Evolutionary conservation across 2,888 invertebrate species (phyloP).

Genomic region (Leucophora obtusa): DNA sequence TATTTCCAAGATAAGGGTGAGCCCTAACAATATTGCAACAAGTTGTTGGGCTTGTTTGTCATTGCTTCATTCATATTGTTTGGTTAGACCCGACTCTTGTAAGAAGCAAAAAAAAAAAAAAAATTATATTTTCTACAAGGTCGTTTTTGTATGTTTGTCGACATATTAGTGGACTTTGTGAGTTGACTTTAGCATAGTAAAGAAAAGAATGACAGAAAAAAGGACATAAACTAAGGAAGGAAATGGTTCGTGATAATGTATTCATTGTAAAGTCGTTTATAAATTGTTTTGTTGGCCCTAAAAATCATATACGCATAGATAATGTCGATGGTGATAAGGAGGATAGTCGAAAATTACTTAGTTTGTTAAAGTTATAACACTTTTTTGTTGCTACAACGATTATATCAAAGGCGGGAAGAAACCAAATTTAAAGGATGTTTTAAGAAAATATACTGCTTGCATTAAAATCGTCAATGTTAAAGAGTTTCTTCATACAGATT

Average conservation of each 20-base stretch:
- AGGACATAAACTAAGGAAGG: conserved; percentile 58
- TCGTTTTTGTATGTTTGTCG: conserved; percentile 38
- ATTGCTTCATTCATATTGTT: conserved; percentile 2
- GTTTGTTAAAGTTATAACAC: neutral
- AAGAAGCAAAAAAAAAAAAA: conserved; percentile 8
- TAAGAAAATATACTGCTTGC: neutral
- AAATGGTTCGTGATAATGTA: conserved; percentile 61
- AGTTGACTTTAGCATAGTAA: neutral
- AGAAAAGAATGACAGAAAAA: conserved; percentile 45
- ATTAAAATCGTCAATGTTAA: neutral
- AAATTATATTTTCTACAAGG: conserved; percentile 8
- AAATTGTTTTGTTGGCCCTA: conserved; percentile 50
- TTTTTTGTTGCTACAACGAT: neutral
- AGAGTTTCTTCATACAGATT: too few species aligned
- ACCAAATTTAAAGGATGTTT: neutral
- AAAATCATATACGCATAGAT: conserved; percentile 26
- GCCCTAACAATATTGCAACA: conserved; percentile 52
- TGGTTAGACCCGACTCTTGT: conserved; percentile 32
- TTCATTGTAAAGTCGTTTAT: conserved; percentile 58
- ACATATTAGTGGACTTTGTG: conserved; percentile 49
- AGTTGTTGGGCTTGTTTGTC: conserved; percentile 53
- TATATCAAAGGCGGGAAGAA: neutral
- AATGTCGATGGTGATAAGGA: neutral
- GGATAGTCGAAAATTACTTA: neutral
- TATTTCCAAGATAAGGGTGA: conserved; percentile 48